Base-by-base conservation (phyloP, 2,113 vertebrate genomes). In the Grammomys dolichurus region DNA sequence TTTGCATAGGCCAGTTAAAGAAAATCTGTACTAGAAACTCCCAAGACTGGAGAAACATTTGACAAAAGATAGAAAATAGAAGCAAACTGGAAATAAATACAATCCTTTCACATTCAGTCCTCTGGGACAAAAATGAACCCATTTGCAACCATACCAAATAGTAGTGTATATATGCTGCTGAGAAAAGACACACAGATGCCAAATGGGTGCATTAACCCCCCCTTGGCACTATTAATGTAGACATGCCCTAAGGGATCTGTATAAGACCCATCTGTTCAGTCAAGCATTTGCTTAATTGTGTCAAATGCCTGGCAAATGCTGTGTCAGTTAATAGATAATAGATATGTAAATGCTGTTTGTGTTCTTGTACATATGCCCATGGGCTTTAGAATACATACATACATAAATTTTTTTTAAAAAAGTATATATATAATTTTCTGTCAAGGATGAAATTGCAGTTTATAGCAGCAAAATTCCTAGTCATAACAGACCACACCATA, bases 251-350 rank as follows among this genome's bases (percentile, higher is more conserved):
- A 81, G 97, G 96, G 96, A 96, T 46, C 87, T 96, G 89, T 96
- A 58, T 1, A 93, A 95, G 96, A 97, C 96, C 97, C 97, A 97
- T 97, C 98, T 98, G 97, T 91, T 97, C 97, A 97, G 82, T 96
- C 96, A 96, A 96, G 97, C 97, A 97, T 96, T 97, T 95, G 96
- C 91, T 96, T 97, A 94, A 97, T 97, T 97, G 93, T 97, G 91
- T 94, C 96, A 97, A 97, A 96, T 85, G 95, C 70, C 90, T 97
- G 97, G 97, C 95, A 95, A 96, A 87, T 40, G 89, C 78, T 91
- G 70, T 89, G 87, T 93, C 96, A 95, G 96, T 95, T 96, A 95
- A 97, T 96, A 96, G 97, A 95, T 97, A 96, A 97, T 92, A 96
- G 96, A 97, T 97, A 97, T 96, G 95, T 96, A 97, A 97, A 97